Evolutionary conservation across 1,140 invertebrate species (phyloP).

Genomic region (Lepidostoma basale): DNA sequence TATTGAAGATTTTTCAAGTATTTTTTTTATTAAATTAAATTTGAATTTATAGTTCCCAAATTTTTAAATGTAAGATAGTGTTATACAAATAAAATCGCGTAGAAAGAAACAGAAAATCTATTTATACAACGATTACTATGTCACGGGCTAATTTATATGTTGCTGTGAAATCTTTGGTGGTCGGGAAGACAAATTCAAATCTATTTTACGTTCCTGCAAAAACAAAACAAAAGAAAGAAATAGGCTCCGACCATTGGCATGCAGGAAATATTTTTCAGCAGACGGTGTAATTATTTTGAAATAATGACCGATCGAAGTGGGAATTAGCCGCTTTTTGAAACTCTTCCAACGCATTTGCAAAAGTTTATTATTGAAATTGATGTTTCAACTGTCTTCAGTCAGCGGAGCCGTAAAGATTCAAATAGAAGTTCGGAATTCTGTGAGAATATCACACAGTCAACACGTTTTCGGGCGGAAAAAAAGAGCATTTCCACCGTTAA

Average conservation of each 20-base stretch:
- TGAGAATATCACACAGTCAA: too few relatives aligned
- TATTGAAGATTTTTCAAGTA: too few relatives aligned
- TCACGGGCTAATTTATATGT: not conserved
- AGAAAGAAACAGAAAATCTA: too few relatives aligned
- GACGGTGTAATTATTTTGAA: conserved; percentile 7
- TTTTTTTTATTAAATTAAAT: too few relatives aligned
- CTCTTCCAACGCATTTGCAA: conserved; percentile 24
- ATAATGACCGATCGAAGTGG: conserved; percentile 18
- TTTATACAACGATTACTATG: too few relatives aligned
- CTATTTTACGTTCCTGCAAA: not conserved
- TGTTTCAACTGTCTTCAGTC: not conserved
- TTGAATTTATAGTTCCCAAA: too few relatives aligned
- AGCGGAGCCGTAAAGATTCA: not conserved
- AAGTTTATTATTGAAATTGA: conserved; percentile 25
- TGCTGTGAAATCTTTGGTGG: not conserved
- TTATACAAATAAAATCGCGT: too few relatives aligned
- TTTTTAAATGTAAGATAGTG: too few relatives aligned
- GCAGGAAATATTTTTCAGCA: not conserved
- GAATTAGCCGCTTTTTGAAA: conserved; percentile 20
- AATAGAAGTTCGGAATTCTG: not conserved
- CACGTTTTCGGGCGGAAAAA: too few relatives aligned
- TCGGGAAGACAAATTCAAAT: conserved; percentile 2
- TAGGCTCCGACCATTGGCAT: not conserved
- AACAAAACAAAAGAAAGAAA: conserved; percentile 3
- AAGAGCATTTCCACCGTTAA: too few relatives aligned